Conservation (phyloP, 2,888 invertebrate genomes). For the Boloria euphrosyne region DNA sequence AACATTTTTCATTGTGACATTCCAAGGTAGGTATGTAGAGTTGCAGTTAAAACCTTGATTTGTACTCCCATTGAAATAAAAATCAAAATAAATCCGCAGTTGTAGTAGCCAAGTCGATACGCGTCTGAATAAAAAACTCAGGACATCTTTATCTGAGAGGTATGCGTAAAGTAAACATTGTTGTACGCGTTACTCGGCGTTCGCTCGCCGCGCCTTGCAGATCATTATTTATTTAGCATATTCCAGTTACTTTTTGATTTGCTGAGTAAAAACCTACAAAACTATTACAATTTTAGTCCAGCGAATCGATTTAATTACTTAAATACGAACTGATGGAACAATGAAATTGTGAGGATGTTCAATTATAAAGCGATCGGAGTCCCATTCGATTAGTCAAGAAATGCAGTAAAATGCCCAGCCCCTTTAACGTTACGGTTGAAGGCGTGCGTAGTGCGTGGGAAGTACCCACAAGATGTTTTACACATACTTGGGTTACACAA, state of each 20-base stretch:
- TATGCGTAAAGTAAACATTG: conserved; percentile 77
- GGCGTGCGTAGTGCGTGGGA: conserved; percentile 76
- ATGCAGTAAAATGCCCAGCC: conserved; percentile 72
- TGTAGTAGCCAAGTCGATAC: conserved; percentile 51
- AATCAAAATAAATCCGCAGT: conserved; percentile 59
- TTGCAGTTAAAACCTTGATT: conserved; percentile 44
- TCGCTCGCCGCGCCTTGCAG: conserved; percentile 57
- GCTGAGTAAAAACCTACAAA: conserved; percentile 17
- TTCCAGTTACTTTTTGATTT: conserved; percentile 25
- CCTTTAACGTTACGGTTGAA: conserved; percentile 74
- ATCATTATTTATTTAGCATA: conserved; percentile 43
- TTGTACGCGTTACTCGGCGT: conserved; percentile 64
- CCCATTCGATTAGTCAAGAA: conserved; percentile 62
- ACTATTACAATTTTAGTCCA: conserved; percentile 25
- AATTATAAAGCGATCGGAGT: conserved; percentile 40
- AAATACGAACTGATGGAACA: conserved; percentile 29
- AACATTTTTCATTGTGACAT: too few species aligned
- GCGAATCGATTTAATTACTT: conserved; percentile 28
- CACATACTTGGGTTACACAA: conserved; percentile 79
- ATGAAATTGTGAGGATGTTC: conserved; percentile 27
- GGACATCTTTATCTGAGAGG: conserved; percentile 79
- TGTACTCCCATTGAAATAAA: conserved; percentile 48
- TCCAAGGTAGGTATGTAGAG: neutral
- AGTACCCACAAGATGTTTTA: conserved; percentile 61
- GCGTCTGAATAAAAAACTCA: conserved; percentile 70